These are phyloP conservation scores for Talpa occidentalis DNA, from an alignment of 2,113 vertebrate genomes.

Conservation along the genomic window DNA sequence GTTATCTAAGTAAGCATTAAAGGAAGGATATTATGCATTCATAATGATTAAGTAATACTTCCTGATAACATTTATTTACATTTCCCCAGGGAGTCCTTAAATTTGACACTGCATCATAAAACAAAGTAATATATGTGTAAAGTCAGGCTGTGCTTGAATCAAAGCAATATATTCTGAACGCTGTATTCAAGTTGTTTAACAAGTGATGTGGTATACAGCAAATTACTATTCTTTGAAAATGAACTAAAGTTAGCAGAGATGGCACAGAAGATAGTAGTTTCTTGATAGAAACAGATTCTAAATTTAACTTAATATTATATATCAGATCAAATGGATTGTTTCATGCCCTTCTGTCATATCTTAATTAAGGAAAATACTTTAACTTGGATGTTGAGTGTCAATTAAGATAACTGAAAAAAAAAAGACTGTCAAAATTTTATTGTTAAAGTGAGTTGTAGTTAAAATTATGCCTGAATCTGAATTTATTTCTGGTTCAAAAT, in stretches of 20 bases:
- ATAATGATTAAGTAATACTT: constrained; percentile 72
- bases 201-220: not conserved
- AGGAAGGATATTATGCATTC: constrained; percentile 35
- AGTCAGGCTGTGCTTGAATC: constrained; percentile 38
- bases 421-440: constrained; percentile 1
- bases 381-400: not conserved
- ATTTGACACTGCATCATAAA: constrained; percentile 74
- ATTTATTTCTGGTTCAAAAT: constrained; percentile 33
- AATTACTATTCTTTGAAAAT: constrained; percentile 46
- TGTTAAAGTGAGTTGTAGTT: constrained; percentile 34
- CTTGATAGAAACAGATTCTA: not conserved
- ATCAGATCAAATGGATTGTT: constrained; percentile 19
- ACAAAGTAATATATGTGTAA: constrained; percentile 51
- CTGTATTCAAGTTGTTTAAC: constrained; percentile 16
- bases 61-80: constrained; percentile 67
- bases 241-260: not conserved
- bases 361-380: constrained; percentile 20
- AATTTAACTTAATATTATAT: not conserved
- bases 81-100: constrained; percentile 66
- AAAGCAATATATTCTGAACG: constrained; percentile 59
- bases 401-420: constrained; percentile 4
- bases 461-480: constrained; percentile 11
- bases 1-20: constrained; percentile 65
- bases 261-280: not conserved
- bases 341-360: not conserved